phyloP scores from a whole-genome alignment of 30 jellyfish, hydroid and myxozoan species.

The Morbakka virulenta region DNA sequence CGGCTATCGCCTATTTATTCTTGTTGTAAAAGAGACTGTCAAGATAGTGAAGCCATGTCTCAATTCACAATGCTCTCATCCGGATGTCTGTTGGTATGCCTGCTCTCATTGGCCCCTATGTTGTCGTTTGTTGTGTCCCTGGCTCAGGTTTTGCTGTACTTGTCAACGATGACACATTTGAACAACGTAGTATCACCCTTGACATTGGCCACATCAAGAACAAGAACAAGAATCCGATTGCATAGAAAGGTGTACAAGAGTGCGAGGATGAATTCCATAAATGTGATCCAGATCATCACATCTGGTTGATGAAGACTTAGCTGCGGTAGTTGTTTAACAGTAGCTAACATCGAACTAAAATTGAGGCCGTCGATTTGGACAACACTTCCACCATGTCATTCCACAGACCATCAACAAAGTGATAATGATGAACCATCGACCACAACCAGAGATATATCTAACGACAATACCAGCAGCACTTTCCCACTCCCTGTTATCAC shows the following conservation, averaged over 20 bases:
- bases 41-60: not conserved
- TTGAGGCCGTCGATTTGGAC: too few relatives aligned
- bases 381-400: too few relatives aligned
- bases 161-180: not conserved
- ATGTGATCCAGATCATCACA: constrained; percentile 18
- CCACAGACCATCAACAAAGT: too few relatives aligned
- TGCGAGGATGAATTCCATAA: constrained; percentile 24
- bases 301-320: not conserved
- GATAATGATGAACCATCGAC: too few relatives aligned
- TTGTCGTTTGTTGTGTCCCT: constrained; percentile 18
- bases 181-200: constrained; percentile 6
- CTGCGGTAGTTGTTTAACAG: constrained; percentile 20
- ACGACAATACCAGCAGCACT: too few relatives aligned
- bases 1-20: constrained; percentile 34
- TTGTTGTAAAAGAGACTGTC: constrained; percentile 22
- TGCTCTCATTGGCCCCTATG: constrained; percentile 25
- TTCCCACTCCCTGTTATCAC: too few relatives aligned
- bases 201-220: too few relatives aligned
- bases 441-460: too few relatives aligned
- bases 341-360: too few relatives aligned
- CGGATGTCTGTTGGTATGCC: not conserved
- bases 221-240: too few relatives aligned
- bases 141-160: constrained; percentile 46
- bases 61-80: constrained; percentile 23
- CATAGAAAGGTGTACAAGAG: too few relatives aligned